These are phyloP conservation scores for Conger conger DNA, from an alignment of 2,113 vertebrate genomes.

Conservation along the genomic window DNA sequence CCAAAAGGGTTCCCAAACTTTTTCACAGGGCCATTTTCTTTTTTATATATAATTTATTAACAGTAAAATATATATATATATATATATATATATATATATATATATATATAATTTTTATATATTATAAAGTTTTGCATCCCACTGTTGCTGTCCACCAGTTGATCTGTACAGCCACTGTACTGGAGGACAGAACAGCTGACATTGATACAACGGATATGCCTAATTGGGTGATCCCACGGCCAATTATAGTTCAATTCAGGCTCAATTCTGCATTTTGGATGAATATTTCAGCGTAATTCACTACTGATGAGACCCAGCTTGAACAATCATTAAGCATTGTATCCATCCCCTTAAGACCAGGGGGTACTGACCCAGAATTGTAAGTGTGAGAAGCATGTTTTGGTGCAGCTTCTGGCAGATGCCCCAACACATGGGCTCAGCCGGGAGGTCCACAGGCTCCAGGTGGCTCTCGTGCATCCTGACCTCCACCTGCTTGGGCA, in stretches of 20 bases:
- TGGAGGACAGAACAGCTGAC: too few relatives aligned
- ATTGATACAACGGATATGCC: too few relatives aligned
- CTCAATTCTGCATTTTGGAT: not conserved
- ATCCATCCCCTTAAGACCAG: not conserved
- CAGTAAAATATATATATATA: too few relatives aligned
- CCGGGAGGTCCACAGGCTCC: constrained; percentile 65
- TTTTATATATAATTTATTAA: too few relatives aligned
- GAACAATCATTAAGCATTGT: not conserved
- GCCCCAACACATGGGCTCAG: constrained; percentile 68
- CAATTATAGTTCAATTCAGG: too few relatives aligned
- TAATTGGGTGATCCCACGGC: not conserved
- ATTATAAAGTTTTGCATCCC: too few relatives aligned
- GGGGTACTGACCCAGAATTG: constrained; percentile 81
- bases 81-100: too few relatives aligned
- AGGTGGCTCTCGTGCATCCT: constrained; percentile 87
- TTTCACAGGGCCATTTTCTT: too few relatives aligned
- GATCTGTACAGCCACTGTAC: too few relatives aligned
- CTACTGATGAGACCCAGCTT: not conserved
- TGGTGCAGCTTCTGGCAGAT: constrained; percentile 82
- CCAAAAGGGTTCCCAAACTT: too few relatives aligned
- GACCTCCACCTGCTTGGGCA: constrained; percentile 96
- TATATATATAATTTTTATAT: too few relatives aligned
- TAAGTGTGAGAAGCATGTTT: constrained; percentile 91
- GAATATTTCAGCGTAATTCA: not conserved
- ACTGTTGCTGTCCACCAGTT: too few relatives aligned